Evolutionary conservation across 1,140 invertebrate species (phyloP).

Genomic region (Caenorhabditis brenneri): DNA sequence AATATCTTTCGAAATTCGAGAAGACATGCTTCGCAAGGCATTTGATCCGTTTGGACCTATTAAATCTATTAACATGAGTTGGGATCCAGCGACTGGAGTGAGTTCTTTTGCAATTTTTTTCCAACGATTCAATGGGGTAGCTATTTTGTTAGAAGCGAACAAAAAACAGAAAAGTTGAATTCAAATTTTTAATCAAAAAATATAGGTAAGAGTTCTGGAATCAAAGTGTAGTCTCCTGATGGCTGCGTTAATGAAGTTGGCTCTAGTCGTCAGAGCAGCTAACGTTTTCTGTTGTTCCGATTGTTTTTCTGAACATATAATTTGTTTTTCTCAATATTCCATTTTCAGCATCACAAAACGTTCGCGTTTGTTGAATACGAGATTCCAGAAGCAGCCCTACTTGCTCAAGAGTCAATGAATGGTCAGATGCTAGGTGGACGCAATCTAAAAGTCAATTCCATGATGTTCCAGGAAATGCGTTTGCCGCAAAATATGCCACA

Average conservation of each 20-base stretch:
- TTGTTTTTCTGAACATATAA: no score
- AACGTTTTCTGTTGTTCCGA: no score
- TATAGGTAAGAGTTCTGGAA: no score
- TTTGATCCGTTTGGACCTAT: constrained; percentile 98
- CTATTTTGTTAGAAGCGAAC: no score
- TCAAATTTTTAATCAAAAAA: no score
- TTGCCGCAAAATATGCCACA: constrained; percentile 96
- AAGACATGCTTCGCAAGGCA: constrained; percentile 96
- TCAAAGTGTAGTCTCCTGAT: no score
- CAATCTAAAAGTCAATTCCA: constrained; percentile 80
- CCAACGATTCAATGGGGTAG: background rate
- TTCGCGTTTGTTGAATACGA: constrained; percentile 99
- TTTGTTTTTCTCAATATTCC: no score
- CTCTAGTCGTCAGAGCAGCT: no score
- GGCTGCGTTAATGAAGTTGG: no score
- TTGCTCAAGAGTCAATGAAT: constrained; percentile 99
- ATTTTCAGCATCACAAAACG: constrained; percentile 88
- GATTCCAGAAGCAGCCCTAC: constrained; percentile 96
- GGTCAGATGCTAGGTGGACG: constrained; percentile 96
- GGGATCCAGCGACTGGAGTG: constrained; percentile 89
- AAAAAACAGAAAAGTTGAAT: no score
- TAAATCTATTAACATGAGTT: constrained; percentile 99
- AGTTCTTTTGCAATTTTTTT: constrained; percentile 51
- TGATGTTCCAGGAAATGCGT: constrained; percentile 33
- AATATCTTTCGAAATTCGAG: constrained; percentile 98